Conservation (phyloP, 2,888 invertebrate species). For the Embidobia sp. region DNA sequence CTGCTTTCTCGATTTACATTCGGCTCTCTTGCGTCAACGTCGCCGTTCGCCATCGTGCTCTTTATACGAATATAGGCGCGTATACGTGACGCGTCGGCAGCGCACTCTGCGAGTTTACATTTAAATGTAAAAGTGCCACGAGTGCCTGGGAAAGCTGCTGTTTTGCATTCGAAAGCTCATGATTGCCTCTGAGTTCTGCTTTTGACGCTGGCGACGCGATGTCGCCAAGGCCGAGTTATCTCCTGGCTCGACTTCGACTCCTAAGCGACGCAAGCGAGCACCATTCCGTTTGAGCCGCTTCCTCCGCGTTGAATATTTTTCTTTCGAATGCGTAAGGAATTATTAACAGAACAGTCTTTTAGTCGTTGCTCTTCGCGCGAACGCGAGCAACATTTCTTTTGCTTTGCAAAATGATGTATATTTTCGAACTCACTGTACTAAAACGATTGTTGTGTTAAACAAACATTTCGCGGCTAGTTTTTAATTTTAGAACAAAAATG, state of each 20-base stretch:
- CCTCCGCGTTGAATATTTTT: slow-evolving; percentile 46
- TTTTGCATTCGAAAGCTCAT: slow-evolving; percentile 82
- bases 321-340: slow-evolving; percentile 51
- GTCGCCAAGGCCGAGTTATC: slow-evolving; percentile 64
- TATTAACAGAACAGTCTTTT: slow-evolving; percentile 49
- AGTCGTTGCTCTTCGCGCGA: slow-evolving; percentile 4
- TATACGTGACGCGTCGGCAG: slow-evolving; percentile 68
- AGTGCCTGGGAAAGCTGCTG: slow-evolving; percentile 77
- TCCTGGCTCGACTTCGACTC: slow-evolving; percentile 45
- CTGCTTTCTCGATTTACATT: slow-evolving; percentile 56
- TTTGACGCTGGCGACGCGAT: slow-evolving; percentile 74
- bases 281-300: slow-evolving; percentile 58
- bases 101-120: slow-evolving; percentile 81
- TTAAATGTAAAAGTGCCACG: slow-evolving; percentile 81
- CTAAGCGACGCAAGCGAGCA: slow-evolving; percentile 58
- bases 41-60: slow-evolving; percentile 63
- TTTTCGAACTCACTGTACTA: too few species aligned
- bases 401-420: too few species aligned
- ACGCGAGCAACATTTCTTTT: too few species aligned
- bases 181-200: slow-evolving; percentile 82
- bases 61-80: slow-evolving; percentile 63
- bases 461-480: too few species aligned
- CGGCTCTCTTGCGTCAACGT: slow-evolving; percentile 53
- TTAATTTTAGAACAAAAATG: too few species aligned
- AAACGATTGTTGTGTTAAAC: too few species aligned